Conservation (phyloP, 1,140 invertebrate species). For the Asobara japonica region DNA sequence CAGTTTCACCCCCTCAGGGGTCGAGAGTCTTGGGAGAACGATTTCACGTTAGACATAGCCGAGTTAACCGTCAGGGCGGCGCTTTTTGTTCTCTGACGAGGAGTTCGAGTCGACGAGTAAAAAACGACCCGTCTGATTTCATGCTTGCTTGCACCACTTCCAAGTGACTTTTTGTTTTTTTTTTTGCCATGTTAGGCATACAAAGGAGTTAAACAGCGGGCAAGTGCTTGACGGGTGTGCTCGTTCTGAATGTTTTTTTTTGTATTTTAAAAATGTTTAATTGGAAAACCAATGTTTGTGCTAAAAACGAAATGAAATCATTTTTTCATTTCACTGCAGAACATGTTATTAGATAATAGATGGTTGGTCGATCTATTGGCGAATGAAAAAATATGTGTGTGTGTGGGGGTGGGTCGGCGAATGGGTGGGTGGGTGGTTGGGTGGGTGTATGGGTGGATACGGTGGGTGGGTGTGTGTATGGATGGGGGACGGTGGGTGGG, state of each 20-base stretch:
- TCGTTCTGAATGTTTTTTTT: not conserved
- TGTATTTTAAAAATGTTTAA: not conserved
- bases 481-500: too few relatives aligned
- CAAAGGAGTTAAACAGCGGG: slow-evolving; percentile 1
- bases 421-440: too few relatives aligned
- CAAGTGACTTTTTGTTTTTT: not conserved
- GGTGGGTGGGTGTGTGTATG: too few relatives aligned
- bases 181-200: not conserved
- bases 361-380: too few relatives aligned
- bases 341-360: too few relatives aligned
- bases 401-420: too few relatives aligned
- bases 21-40: not conserved
- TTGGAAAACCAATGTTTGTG: not conserved
- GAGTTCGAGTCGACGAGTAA: not conserved
- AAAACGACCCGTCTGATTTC: not conserved
- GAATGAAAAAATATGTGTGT: too few relatives aligned
- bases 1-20: not conserved
- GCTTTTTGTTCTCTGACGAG: not conserved
- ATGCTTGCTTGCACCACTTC: slow-evolving; percentile 6
- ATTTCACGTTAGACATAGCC: slow-evolving; percentile 1
- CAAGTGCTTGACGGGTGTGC: not conserved
- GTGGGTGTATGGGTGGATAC: too few relatives aligned
- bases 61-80: not conserved
- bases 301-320: too few relatives aligned
- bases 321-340: too few relatives aligned